phyloP scores from a whole-genome alignment of 2,113 vertebrate genomes.

The Clinocottus analis region DNA sequence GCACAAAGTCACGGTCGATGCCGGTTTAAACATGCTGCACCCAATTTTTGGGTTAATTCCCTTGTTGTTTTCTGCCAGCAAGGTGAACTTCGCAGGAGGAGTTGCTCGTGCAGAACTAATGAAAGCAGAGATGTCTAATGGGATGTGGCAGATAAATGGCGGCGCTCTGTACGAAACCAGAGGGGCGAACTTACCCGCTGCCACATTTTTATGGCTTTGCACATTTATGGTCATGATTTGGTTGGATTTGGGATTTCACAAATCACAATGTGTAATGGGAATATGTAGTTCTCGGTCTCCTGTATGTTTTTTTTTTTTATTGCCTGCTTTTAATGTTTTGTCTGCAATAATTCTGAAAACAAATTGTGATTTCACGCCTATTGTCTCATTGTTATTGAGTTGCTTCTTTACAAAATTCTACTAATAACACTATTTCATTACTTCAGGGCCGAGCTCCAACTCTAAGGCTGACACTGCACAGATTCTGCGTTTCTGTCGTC shows the following conservation, averaged over 20 bases:
- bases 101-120: conserved; percentile 34
- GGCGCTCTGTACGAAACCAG: conserved; percentile 15
- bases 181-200: not conserved
- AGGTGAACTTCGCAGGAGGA: conserved; percentile 45
- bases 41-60: conserved; percentile 54
- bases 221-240: not conserved
- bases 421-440: conserved; percentile 29
- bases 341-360: conserved; percentile 6
- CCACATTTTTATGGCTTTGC: not conserved
- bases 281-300: not conserved
- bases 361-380: conserved; percentile 21
- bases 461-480: not conserved
- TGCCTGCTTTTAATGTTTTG: conserved; percentile 8
- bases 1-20: conserved; percentile 25
- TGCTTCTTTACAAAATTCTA: conserved; percentile 23
- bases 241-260: not conserved
- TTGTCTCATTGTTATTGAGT: conserved; percentile 20
- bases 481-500: conserved; percentile 10
- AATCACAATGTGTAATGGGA: not conserved
- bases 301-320: not conserved
- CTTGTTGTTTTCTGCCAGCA: conserved; percentile 38
- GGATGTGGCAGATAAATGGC: conserved; percentile 11
- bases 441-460: conserved; percentile 14
- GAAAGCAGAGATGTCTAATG: conserved; percentile 28
- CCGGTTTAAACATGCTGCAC: conserved; percentile 30